Evolutionary conservation across 2,113 vertebrate genomes (phyloP), one percentile per base, ranked within the genome.

Genomic region (Malaclemys terrapin): DNA sequence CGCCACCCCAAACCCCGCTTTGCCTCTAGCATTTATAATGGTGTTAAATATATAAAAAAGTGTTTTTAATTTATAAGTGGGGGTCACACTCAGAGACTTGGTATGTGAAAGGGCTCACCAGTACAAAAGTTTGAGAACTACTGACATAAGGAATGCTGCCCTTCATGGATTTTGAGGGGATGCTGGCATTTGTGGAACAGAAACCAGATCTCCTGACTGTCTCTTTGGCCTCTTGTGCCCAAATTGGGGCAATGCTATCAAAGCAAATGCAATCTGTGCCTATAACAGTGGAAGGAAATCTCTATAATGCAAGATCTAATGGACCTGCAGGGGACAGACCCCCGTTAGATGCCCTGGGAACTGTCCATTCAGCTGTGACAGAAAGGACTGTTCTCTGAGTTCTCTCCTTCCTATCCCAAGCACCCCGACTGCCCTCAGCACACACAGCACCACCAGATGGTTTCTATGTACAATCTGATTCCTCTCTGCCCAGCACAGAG

Each of bases 331-430:
- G 87, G 56, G 45, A 9, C 1, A 11, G 69, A 3, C 5, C 20
- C 20, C 80, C 47, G 79, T 0, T 1, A 5, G 3, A 27, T 3
- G 16, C 24, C 38, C 35, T 8, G 65, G 81, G n/a, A n/a, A 6
- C 0, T 2, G 31, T 19, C 1, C 1, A 47, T 38, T 22, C 0
- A 12, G 84, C 59, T 9, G 24, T 38, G n/a, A 47, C 0, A 0
- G 25, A 49, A 9, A 35, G 35, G 4, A 69, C 31, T 45, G 86
- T 42, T 75, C 49, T 86, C 17, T 0, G 49, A 3, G 14, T 0
- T 16, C 11, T 6, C 13, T 52, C 35, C 11, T 49, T 42, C 16
- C 12, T 9, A 10, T 0, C 1, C 3, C 1, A 5, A n/a, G 49
- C 11, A 1, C 45, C 8, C 0, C 1, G 8, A 1, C 4, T 24